A percentile compares a stretch with the other conserved stretches of the same genome.
Evolutionary conservation across 2,888 invertebrate genomes (phyloP).

Genomic region (Melipona beecheii): DNA sequence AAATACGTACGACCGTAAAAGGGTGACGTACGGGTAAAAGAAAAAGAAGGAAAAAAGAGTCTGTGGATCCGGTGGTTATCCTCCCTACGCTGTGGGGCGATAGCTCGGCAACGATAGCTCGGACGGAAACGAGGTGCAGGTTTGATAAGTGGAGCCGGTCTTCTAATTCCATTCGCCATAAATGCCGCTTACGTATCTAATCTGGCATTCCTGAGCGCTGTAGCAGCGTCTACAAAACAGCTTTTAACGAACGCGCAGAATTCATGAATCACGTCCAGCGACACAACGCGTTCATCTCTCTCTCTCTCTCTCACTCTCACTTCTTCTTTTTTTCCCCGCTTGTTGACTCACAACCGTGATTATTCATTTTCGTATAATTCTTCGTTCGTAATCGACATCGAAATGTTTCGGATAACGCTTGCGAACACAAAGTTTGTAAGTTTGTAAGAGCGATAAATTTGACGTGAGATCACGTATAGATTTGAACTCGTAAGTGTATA

Average conservation of each 20-base stretch:
- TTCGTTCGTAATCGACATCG: conserved; percentile 38
- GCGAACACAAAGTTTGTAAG: background rate
- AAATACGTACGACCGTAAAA: background rate
- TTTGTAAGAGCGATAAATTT: background rate
- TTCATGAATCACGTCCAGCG: conserved; percentile 74
- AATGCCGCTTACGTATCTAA: conserved; percentile 79
- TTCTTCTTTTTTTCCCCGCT: conserved; percentile 4
- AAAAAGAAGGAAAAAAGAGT: conserved; percentile 11
- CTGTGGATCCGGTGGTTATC: conserved; percentile 41
- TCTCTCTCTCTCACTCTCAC: conserved; percentile 16
- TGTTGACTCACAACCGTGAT: conserved; percentile 73
- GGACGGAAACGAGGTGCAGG: conserved; percentile 69
- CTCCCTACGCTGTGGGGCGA: conserved; percentile 41
- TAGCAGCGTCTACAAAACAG: conserved; percentile 61
- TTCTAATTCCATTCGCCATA: conserved; percentile 76
- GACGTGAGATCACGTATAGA: background rate
- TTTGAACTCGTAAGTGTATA: background rate
- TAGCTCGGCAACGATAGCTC: conserved; percentile 62
- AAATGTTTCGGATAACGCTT: conserved; percentile 14
- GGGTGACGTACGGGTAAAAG: background rate
- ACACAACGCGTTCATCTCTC: conserved; percentile 53
- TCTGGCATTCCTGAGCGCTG: conserved; percentile 71
- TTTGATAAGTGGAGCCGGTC: conserved; percentile 69
- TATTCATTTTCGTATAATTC: conserved; percentile 77
- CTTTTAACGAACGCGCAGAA: conserved; percentile 71